These are phyloP conservation scores for Indicator maculatus DNA, from an alignment of 2,113 vertebrate genomes.

Conservation along the genomic window DNA sequence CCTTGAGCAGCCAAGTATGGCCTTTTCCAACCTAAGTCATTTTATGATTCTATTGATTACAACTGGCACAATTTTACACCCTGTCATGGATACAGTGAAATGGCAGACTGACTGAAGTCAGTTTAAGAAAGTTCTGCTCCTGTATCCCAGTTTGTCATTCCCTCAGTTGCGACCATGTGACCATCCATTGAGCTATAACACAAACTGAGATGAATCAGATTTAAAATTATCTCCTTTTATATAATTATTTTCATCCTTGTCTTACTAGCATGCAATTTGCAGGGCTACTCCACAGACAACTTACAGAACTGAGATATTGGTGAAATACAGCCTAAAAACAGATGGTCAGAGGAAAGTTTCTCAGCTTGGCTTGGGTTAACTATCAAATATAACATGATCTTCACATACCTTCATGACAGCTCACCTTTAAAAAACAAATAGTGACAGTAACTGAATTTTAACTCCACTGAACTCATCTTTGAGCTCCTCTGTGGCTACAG, in stretches of 20 bases:
- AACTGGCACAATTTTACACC: background rate
- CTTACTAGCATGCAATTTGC: background rate
- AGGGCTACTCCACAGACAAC: background rate
- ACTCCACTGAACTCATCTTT: background rate
- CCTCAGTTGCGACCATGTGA: background rate
- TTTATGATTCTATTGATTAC: background rate
- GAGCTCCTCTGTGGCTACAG: background rate
- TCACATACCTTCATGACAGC: background rate
- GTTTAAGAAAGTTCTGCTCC: background rate
- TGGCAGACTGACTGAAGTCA: background rate
- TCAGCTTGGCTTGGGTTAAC: background rate
- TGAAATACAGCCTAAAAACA: background rate
- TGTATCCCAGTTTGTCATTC: background rate
- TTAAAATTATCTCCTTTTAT: background rate
- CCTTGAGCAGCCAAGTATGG: too few relatives aligned
- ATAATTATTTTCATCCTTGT: background rate
- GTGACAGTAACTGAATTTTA: background rate
- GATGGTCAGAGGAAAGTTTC: background rate
- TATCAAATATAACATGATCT: background rate
- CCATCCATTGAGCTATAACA: background rate
- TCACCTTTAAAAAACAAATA: background rate
- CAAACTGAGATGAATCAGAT: background rate
- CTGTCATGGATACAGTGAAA: background rate
- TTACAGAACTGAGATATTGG: background rate
- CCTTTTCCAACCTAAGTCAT: too few relatives aligned